These are phyloP conservation scores for Dallia pectoralis DNA, from an alignment of 2,797 vertebrate species.

Conservation along the genomic window DNA sequence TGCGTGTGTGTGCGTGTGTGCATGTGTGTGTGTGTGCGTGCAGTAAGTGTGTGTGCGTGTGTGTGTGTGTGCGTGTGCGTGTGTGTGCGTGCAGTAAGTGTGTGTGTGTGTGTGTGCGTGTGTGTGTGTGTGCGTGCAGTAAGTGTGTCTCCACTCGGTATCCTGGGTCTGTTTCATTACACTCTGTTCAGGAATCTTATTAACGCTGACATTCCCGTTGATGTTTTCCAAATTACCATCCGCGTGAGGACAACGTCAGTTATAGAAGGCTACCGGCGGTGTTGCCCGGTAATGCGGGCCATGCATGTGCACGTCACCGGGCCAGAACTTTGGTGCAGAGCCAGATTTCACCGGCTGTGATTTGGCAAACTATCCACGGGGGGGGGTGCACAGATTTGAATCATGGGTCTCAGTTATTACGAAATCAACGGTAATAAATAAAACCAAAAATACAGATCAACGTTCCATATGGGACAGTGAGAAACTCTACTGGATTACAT, in stretches of 20 bases:
- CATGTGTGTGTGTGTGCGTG: no score
- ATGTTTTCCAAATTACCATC: conserved; percentile 74
- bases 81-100: no score
- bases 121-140: conserved; percentile 20
- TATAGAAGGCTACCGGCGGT: conserved; percentile 68
- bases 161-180: conserved; percentile 61
- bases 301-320: conserved; percentile 11
- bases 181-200: conserved; percentile 65
- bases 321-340: neutral
- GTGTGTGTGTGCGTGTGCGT: neutral
- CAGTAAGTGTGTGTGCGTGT: no score
- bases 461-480: no score
- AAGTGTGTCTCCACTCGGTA: conserved; percentile 52
- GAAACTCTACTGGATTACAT: no score
- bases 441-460: no score
- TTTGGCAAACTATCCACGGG: neutral
- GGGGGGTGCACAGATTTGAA: no score
- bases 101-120: conserved; percentile 6
- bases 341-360: neutral
- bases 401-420: neutral
- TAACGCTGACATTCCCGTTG: conserved; percentile 71
- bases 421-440: no score
- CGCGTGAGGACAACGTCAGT: conserved; percentile 65
- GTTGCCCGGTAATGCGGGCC: conserved; percentile 14
- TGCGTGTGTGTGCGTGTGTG: no score